Evolutionary conservation across 1,140 invertebrate genomes (phyloP), one percentile per base, ranked within the genome.

Genomic region (Saccostrea echinata): DNA sequence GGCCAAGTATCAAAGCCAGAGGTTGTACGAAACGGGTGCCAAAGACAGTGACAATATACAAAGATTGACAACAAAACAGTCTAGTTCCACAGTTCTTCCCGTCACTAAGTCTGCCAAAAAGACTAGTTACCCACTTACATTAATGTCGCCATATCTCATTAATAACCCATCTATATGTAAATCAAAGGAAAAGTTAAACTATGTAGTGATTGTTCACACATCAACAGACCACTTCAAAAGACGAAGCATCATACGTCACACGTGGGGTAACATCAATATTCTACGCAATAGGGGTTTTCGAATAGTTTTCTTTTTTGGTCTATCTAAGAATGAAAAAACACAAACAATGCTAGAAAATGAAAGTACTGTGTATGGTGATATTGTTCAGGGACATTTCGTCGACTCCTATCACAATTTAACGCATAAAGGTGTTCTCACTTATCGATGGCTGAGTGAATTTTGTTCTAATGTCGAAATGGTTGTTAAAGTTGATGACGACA

Each of bases 401-500:
- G 93, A 94, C 76, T 88, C 90, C 8, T 92, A 93, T 83, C 87
- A 85, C 57, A 93, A 93, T 87, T 83, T 93, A 1, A 93, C 93
- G 1, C 85, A 91, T 68, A 94, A 94, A 86, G 97, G 98, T 92
- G 93, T 98, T 0, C 97, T 98, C 97, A 98, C 97, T 0, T 93
- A 98, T 51, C 96, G 96, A 91, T 99, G 98, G 97, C 96, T 96
- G 0, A 93, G 95, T 0, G 94, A 94, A 21, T 95, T 96, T 90
- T 98, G 98, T 93, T 90, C 92, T 6, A 94, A 96, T 33, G 96
- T 96, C 1, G 95, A 96, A 85, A 97, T 96, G 91, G 96, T 98
- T 18, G 95, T 98, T 11, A 99, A 99, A 96, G 97, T 97, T 94
- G 98, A 99, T 93, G 98, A 98, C 94, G 98, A 98, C 93, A 97